Base-by-base conservation (phyloP, 2,888 invertebrate genomes). In the Anodontia alba region DNA sequence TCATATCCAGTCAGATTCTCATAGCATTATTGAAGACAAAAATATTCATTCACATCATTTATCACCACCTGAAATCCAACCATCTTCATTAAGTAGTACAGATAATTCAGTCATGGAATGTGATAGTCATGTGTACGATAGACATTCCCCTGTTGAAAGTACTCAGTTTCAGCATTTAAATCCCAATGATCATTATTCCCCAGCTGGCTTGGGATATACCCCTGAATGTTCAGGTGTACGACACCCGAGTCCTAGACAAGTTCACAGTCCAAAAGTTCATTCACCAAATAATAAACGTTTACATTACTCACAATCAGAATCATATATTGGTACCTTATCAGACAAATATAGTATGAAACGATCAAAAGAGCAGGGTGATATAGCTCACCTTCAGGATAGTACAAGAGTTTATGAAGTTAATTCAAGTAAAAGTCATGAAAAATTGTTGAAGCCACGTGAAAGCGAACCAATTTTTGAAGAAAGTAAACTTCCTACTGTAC, bases 171-270 rank as follows among this genome's bases (percentile, higher is more conserved):
- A 89, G 66, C 92, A 93, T 78, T 89, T 89, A 66, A 87, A 90
- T 78, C 89, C 90, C 15, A 89, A 89, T 74, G 87, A 90, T 54
- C 87, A 90, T 76, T 92, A 93, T 76, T 91, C 91, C 12, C 89
- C 90, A 42, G 92, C 89, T 36, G 90, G 91, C 54, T 87, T 91
- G 20, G 93, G 93, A 7, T 93, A 93, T 83, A 92, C 91, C 1
- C 92, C 84, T 17, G 72, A 92, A 72, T 90, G 69, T 15, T 76
- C 75, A 17, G 77, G 91, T 43, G 88, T 86, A 3, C 89, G 90
- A 78, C 86, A 88, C 57, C 87, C 88, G 1, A 62, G 62, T 20
- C 62, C 62, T 1, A 62, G 20, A 7, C 83, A 84, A 15, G 69
- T 81, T n/a, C 57, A 66, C 43, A 62, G 62, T 20, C 31, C 71